These are phyloP conservation scores for Lottia scabra DNA, from an alignment of 2,888 invertebrate species.

Conservation along the genomic window DNA sequence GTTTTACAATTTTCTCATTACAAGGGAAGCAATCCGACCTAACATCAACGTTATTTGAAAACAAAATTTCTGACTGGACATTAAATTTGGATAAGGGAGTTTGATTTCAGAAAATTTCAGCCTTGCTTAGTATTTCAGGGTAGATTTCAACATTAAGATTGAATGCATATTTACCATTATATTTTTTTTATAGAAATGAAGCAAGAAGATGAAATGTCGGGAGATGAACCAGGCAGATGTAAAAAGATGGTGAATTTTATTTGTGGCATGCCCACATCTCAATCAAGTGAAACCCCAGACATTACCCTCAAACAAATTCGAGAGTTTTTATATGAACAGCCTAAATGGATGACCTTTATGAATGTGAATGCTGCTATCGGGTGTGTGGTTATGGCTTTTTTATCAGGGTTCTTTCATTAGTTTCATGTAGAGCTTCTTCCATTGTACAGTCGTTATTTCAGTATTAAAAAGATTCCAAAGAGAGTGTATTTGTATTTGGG, in stretches of 20 bases:
- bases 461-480: too few relatives aligned
- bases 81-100: too few relatives aligned
- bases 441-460: too few relatives aligned
- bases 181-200: neutral
- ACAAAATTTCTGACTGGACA: too few relatives aligned
- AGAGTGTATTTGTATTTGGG: too few relatives aligned
- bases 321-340: conserved; percentile 26
- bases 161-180: too few relatives aligned
- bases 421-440: too few relatives aligned
- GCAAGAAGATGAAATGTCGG: neutral
- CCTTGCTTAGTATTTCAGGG: too few relatives aligned
- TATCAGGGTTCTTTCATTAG: conserved; percentile 35
- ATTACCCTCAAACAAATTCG: conserved; percentile 14
- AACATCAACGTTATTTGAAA: too few relatives aligned
- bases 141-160: too few relatives aligned
- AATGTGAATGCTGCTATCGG: conserved; percentile 37
- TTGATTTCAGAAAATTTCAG: too few relatives aligned
- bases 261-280: conserved; percentile 13
- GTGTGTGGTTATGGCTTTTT: conserved; percentile 29
- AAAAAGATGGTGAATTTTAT: conserved; percentile 10
- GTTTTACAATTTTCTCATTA: neutral
- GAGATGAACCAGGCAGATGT: neutral
- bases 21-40: neutral
- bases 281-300: conserved; percentile 7
- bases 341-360: conserved; percentile 28